Percentiles rank a stretch among this genome's conserved stretches.
These are phyloP conservation scores for Rattus rattus DNA, from an alignment of 2,113 vertebrate genomes.

Conservation along the genomic window DNA sequence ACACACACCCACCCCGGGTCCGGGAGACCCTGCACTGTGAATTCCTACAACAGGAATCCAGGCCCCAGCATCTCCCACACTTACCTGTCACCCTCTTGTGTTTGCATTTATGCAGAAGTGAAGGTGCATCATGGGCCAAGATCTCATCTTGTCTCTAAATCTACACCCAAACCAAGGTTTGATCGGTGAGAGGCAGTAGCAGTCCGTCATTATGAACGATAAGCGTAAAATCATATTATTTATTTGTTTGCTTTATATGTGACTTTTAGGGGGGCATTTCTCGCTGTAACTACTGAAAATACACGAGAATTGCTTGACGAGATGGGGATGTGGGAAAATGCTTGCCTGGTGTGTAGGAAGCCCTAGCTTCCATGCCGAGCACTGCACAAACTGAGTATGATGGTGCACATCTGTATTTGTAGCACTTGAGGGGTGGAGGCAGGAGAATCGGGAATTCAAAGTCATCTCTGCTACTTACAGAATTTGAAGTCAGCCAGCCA, in stretches of 20 bases:
- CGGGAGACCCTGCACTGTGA: not conserved
- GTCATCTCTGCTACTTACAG: not conserved
- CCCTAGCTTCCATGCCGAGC: not conserved
- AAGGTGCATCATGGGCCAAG: rapidly evolving
- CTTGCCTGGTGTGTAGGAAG: not conserved
- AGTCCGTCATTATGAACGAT: not conserved
- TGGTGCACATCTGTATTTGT: not conserved
- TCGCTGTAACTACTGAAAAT: not conserved
- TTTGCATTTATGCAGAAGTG: not conserved
- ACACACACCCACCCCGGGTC: not conserved
- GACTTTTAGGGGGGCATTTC: not conserved
- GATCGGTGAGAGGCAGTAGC: not conserved
- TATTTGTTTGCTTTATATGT: not conserved
- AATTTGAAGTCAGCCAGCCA: not conserved
- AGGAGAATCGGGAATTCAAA: not conserved
- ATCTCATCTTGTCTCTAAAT: not conserved
- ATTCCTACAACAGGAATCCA: no score
- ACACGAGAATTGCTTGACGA: not conserved
- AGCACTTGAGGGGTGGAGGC: not conserved
- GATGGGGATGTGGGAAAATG: not conserved
- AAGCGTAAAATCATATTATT: not conserved
- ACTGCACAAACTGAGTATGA: not conserved
- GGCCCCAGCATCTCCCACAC: not conserved
- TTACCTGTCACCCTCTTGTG: rapidly evolving
- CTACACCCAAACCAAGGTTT: not conserved